phyloP scores from a whole-genome alignment of 2,888 invertebrate species.

The Spicauda simplicius region DNA sequence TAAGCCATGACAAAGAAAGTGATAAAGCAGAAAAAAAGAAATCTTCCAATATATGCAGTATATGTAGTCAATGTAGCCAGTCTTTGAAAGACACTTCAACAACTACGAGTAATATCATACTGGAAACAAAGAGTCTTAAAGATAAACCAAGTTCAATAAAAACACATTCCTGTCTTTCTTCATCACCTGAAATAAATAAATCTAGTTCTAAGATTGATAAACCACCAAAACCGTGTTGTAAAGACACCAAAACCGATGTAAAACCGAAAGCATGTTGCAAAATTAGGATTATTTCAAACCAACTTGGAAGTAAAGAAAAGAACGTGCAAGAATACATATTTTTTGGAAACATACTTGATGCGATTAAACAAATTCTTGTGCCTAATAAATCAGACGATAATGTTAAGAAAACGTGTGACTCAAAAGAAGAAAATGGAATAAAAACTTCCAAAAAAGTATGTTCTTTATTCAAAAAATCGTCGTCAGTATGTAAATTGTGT shows the following conservation, averaged over 20 bases:
- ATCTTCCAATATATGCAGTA: conserved; percentile 2
- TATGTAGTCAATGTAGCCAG: conserved; percentile 7
- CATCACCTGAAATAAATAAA: conserved; percentile 1
- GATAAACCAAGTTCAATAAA: conserved; percentile 1
- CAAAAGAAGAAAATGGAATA: neutral
- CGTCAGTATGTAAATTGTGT: conserved; percentile 10
- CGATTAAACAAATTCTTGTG: conserved; percentile 40
- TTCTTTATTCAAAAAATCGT: conserved; percentile 1
- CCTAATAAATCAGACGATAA: conserved; percentile 8
- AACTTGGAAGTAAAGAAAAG: conserved; percentile 16
- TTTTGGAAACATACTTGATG: conserved; percentile 37
- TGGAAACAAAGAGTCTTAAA: neutral
- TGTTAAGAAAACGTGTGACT: neutral
- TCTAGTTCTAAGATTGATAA: neutral
- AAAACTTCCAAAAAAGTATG: neutral
- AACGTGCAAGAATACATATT: conserved; percentile 35
- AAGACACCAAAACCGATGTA: neutral
- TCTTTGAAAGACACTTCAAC: conserved; percentile 1
- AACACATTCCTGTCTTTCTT: neutral
- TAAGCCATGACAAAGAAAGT: neutral
- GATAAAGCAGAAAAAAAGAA: neutral
- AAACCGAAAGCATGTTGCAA: conserved; percentile 32
- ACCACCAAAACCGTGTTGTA: neutral
- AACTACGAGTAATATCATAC: conserved; percentile 10
- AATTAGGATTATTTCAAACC: conserved; percentile 42